Evolutionary conservation across 30 jellyfish, hydroid and myxozoan genomes (phyloP).

Genomic region (Cassiopea xamachana): DNA sequence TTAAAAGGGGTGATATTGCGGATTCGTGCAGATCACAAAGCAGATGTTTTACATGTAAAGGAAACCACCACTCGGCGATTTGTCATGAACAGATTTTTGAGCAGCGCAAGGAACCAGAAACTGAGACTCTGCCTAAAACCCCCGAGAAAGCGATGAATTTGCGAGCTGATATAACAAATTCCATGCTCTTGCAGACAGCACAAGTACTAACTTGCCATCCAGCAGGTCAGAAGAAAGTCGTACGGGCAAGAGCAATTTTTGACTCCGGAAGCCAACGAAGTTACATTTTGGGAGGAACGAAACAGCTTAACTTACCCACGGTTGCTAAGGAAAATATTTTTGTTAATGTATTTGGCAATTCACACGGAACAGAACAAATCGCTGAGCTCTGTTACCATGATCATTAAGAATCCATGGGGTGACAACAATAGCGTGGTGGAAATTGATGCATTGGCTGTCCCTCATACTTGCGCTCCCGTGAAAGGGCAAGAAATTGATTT

Average conservation of each 20-base stretch:
- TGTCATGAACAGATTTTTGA: neutral
- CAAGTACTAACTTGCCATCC: slow-evolving; percentile 1
- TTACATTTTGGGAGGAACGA: neutral
- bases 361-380: neutral
- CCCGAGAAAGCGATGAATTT: neutral
- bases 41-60: slow-evolving; percentile 7
- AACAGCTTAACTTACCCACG: neutral
- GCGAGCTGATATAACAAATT: neutral
- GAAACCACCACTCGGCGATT: slow-evolving; percentile 17
- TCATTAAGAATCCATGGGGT: neutral
- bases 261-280: slow-evolving; percentile 30
- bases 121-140: neutral
- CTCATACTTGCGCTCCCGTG: slow-evolving; percentile 7
- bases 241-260: neutral
- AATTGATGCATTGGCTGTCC: neutral
- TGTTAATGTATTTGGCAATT: slow-evolving; percentile 2
- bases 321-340: neutral
- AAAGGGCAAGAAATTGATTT: neutral
- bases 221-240: neutral
- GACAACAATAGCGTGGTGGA: neutral
- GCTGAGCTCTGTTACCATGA: slow-evolving; percentile 8
- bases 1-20: slow-evolving; percentile 10
- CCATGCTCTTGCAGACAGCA: too few species aligned
- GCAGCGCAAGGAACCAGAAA: too few species aligned
- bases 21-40: neutral